Base-by-base conservation (phyloP, 2,888 invertebrate species). In the Cylloceria caligata region DNA sequence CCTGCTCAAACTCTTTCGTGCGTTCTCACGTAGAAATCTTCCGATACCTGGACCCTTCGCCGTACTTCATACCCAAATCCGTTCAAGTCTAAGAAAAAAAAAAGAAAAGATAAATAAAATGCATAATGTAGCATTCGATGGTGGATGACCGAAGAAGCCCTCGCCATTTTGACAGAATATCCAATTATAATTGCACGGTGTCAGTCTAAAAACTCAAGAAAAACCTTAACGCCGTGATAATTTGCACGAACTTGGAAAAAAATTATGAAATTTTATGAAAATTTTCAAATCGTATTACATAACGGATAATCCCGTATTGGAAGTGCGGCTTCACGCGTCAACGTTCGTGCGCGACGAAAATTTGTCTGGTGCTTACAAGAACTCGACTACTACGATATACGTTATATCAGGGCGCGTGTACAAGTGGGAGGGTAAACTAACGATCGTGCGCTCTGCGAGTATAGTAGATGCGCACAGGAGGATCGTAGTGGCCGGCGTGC, bases 401-500 rank as follows among this genome's bases (percentile, higher is more conserved):
- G 77, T 64, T 64, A 77, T 39, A 49, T 39, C 19, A 42, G 16
- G 62, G 64, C 49, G 60, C 49, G 77, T 57, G 68, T 57, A 71
- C 45, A 76, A 76, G 80, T 76, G 75, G 76, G 71, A 80, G 73
- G 73, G 79, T 62, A 52, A 68, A 80, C 79, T 62, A 68, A 80
- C 79, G 79, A 80, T 52, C 73, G 60, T 68, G 79, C 65, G 47
- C 45, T 60, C 73, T 16, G 39, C 69, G 39, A 69, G 68, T 69
- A 52, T 49, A 49, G 49, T 49, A 49, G 68, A 36, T 49, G 49
- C 68, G 49, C 21, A 39, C 62, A 21, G 39, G 42, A 39, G 64
- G 62, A 52, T 77, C 69, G 64, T 62, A 52, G 72, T 67, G 19
- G 55, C 55, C 57, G 24, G 55, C 65, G 64, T 69, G 69, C 76